Evolutionary conservation across 1,140 invertebrate genomes (phyloP).

Genomic region (Eulimnadia texana): DNA sequence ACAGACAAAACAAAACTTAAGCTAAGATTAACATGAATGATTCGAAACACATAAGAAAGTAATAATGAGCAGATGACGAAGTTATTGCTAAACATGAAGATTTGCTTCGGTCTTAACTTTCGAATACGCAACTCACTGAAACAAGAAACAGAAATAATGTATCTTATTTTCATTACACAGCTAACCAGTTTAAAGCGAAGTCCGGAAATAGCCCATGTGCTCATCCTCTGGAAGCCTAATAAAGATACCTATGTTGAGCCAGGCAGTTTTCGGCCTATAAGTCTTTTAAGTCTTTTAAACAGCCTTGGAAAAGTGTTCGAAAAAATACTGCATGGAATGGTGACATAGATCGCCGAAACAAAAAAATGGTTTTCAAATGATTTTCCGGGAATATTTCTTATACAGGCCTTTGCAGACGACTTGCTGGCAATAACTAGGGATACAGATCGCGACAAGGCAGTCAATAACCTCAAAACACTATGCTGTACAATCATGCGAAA

Average conservation of each 20-base stretch:
- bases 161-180: too few species aligned
- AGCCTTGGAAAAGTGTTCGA: not conserved
- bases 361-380: not conserved
- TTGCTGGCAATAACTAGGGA: not conserved
- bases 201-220: not conserved
- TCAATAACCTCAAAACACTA: not conserved
- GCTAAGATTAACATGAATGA: not conserved
- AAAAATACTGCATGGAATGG: not conserved
- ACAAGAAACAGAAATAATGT: too few species aligned
- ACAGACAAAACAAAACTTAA: constrained; percentile 1
- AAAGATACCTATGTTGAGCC: not conserved
- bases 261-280: not conserved
- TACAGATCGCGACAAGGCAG: not conserved
- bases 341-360: not conserved
- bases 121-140: too few species aligned
- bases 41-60: not conserved
- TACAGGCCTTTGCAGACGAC: not conserved
- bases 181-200: too few species aligned
- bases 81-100: too few species aligned
- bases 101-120: too few species aligned
- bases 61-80: too few species aligned
- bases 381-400: not conserved
- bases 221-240: not conserved
- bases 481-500: not conserved
- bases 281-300: not conserved